A percentile compares a stretch with the other conserved stretches of the same genome.
Evolutionary conservation across 2,113 vertebrate species (phyloP).

Genomic region (Sebastes schlegelii): DNA sequence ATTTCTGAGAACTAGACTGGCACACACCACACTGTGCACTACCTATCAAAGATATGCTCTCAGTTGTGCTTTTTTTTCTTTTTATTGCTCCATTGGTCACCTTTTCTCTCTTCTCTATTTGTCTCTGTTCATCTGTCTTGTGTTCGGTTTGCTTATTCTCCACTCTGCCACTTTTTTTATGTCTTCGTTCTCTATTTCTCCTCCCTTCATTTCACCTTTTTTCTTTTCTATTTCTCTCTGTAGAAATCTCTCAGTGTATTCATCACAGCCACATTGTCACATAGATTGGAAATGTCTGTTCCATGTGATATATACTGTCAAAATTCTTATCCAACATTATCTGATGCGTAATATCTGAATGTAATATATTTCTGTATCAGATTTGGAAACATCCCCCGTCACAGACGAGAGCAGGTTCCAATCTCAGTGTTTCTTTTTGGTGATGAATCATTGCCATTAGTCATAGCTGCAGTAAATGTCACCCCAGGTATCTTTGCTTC

Average conservation of each 20-base stretch:
- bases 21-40: neutral
- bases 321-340: neutral
- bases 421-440: neutral
- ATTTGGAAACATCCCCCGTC: neutral
- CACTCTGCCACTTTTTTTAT: neutral
- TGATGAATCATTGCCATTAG: conserved; percentile 15
- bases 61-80: conserved; percentile 3
- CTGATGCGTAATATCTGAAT: neutral
- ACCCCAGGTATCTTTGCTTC: conserved; percentile 11
- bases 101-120: conserved; percentile 38
- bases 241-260: neutral
- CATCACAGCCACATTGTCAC: conserved; percentile 20
- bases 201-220: neutral
- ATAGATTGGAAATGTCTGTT: conserved; percentile 8
- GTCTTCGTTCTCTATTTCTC: conserved; percentile 15
- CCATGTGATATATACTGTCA: neutral
- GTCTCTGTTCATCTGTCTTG: conserved; percentile 23
- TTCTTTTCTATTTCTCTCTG: neutral
- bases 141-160: conserved; percentile 20
- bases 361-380: neutral
- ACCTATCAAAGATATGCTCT: conserved; percentile 41
- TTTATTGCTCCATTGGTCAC: conserved; percentile 30
- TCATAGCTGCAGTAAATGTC: conserved; percentile 15
- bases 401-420: neutral
- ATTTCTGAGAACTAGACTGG: conserved; percentile 41